Evolutionary conservation across 2,113 vertebrate genomes (phyloP), one percentile per base, ranked within the genome.

Genomic region (Rhea pennata): DNA sequence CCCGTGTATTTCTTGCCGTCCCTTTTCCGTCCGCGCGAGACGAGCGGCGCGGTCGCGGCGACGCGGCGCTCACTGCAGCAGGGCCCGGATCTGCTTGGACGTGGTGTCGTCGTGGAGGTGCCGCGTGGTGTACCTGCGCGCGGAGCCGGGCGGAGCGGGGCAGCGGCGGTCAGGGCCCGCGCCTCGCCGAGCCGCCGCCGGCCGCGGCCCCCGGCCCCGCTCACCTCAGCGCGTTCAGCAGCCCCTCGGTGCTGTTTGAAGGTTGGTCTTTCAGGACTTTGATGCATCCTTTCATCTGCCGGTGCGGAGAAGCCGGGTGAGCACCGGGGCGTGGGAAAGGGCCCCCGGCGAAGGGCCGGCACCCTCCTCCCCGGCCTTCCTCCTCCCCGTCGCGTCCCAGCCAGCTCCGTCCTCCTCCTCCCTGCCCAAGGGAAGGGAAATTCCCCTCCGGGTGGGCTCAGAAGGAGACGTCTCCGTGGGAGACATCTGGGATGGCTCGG

Each of bases 251-350:
- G 82, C 99, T 99, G 97, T 99, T 99, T 48, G 99, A 99, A 48
- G 99, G 99, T 81, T 99, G 99, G 77, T 99, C 99, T 97, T 99
- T 99, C 97, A 99, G 94, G 94, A 99, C 99, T 97, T 99, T 99
- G 97, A 99, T 99, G 96, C 99, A 99, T 95, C 99, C 99, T 98
- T 99, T 99, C 99, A 99, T 99, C 99, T 99, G 96, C 16, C 14
- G 67, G n/a, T 8, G 78, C 24, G 22, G 36, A 91, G 54, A 90
- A 9, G 39, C 17, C 36, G 36, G 23, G 50, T 53, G 85, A 92
- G 42, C 7, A 0, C 44, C 10, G 1, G 2, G 12, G 6, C 1
- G 16, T 2, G 2, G 0, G 4, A 14, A 12, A 10, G 15, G 33
- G 65, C 26, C 4, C 3, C 15, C 44, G 17, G 15, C 65, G 12